Evolutionary conservation across 2,113 vertebrate genomes (phyloP).

Genomic region (Melozone crissalis): DNA sequence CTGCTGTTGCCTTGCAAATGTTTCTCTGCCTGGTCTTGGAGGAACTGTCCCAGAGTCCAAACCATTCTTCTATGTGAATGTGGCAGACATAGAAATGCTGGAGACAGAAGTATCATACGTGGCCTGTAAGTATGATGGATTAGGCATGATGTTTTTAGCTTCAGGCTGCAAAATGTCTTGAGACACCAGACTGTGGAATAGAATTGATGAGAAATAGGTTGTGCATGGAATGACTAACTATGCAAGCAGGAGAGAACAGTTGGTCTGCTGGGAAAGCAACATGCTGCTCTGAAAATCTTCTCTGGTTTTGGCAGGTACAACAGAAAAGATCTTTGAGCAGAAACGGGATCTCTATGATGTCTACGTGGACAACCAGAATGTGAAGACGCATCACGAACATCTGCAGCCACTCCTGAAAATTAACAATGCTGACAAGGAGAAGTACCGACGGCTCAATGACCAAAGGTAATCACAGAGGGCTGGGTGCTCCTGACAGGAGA

Average conservation of each 20-base stretch:
- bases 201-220: neutral
- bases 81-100: conserved; percentile 92
- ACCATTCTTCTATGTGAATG: conserved; percentile 97
- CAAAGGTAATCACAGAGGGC: conserved; percentile 81
- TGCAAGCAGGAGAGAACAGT: neutral
- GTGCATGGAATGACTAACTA: neutral
- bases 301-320: conserved; percentile 82
- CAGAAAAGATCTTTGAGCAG: conserved; percentile 98
- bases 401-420: conserved; percentile 89
- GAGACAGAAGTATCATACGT: conserved; percentile 93
- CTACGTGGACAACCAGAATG: conserved; percentile 98
- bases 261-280: neutral
- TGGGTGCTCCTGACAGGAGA: neutral
- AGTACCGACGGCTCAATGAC: conserved; percentile 92
- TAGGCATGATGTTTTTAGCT: neutral
- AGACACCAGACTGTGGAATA: neutral
- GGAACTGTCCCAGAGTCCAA: conserved; percentile 89
- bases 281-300: neutral
- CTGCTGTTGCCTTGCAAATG: conserved; percentile 94
- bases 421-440: conserved; percentile 91
- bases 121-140: conserved; percentile 86
- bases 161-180: neutral
- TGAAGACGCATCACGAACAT: conserved; percentile 89
- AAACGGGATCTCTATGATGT: conserved; percentile 94
- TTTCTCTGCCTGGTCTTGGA: conserved; percentile 91